phyloP scores from a whole-genome alignment of 2,113 vertebrate genomes.

The Asarcornis scutulata region DNA sequence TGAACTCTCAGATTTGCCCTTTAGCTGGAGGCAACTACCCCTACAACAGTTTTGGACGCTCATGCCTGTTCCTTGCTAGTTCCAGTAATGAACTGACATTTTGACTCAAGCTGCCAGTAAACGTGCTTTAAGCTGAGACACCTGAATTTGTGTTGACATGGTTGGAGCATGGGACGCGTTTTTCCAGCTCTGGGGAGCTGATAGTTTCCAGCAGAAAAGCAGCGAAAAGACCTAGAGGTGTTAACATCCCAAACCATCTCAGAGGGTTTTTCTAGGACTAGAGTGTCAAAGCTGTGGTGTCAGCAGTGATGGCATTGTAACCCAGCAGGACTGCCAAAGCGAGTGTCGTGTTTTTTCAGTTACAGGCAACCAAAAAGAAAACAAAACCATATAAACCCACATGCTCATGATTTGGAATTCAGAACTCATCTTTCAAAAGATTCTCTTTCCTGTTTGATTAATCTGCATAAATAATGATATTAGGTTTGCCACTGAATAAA shows the following conservation, averaged over 20 bases:
- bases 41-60: background rate
- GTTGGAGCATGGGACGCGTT: rapidly evolving
- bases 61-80: background rate
- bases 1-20: background rate
- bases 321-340: conserved; percentile 30
- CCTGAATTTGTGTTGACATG: background rate
- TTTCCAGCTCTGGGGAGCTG: background rate
- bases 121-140: background rate
- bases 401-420: conserved; percentile 56
- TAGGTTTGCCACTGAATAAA: conserved; percentile 42
- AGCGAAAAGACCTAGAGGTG: background rate
- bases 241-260: background rate
- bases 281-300: background rate
- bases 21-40: background rate
- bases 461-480: conserved; percentile 74
- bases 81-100: background rate
- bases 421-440: conserved; percentile 40
- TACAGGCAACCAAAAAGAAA: conserved; percentile 63
- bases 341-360: conserved; percentile 52
- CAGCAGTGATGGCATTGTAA: background rate
- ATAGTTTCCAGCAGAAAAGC: background rate
- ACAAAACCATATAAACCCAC: conserved; percentile 30
- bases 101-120: background rate
- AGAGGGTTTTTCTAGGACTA: background rate
- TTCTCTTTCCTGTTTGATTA: conserved; percentile 70